Evolutionary conservation across 1,140 invertebrate species (phyloP).

Genomic region (Magallana gigas): DNA sequence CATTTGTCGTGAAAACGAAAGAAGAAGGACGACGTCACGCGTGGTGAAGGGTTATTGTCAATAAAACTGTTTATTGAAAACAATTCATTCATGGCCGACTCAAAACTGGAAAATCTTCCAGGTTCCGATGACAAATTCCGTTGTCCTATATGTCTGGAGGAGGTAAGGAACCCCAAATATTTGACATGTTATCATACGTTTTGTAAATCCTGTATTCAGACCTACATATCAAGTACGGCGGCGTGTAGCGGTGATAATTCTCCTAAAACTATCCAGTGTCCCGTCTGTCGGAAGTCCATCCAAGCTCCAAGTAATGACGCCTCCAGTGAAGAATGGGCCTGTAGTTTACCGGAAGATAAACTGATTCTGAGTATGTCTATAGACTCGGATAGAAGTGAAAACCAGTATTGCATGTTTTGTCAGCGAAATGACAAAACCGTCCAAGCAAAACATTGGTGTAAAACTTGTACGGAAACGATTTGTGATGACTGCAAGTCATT

Average conservation of each 20-base stretch:
- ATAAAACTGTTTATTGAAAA: too few species aligned
- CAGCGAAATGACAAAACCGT: neutral
- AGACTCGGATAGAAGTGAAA: neutral
- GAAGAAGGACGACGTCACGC: too few species aligned
- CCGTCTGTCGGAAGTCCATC: conserved; percentile 17
- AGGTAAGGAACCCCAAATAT: conserved; percentile 45
- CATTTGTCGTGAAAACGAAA: too few species aligned
- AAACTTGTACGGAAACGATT: neutral
- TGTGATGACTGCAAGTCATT: conserved; percentile 18
- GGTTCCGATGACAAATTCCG: neutral
- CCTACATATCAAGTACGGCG: conserved; percentile 33
- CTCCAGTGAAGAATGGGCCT: neutral
- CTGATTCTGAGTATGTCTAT: neutral
- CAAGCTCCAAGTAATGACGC: neutral
- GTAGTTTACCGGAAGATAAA: conserved; percentile 12
- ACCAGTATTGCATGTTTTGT: neutral
- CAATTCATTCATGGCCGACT: too few species aligned
- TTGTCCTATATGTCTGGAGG: conserved; percentile 53
- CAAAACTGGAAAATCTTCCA: too few species aligned
- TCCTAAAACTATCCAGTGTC: conserved; percentile 6
- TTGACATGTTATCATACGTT: conserved; percentile 52
- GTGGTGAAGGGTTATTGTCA: too few species aligned
- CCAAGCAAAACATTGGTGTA: neutral
- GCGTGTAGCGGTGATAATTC: neutral
- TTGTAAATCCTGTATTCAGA: conserved; percentile 48